phyloP scores from a whole-genome alignment of 2,888 invertebrate genomes.

The Panopea generosa region DNA sequence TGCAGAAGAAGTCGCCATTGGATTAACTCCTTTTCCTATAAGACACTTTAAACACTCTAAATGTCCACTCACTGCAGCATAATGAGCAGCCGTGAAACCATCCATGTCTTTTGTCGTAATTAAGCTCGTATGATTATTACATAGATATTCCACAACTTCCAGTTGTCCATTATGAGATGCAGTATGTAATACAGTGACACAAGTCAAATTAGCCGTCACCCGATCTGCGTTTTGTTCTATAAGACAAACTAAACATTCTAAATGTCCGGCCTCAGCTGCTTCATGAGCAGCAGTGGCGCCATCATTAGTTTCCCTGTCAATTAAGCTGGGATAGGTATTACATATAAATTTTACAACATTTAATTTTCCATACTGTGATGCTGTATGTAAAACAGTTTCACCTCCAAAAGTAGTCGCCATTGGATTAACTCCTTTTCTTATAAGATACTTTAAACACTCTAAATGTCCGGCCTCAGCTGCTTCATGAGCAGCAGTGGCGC shows the following conservation, averaged over 20 bases:
- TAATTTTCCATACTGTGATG: too few relatives aligned
- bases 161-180: slow-evolving; percentile 51
- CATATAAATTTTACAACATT: too few relatives aligned
- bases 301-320: too few relatives aligned
- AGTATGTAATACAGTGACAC: slow-evolving; percentile 31
- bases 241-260: too few relatives aligned
- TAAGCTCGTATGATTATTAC: slow-evolving; percentile 25
- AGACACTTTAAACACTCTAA: slow-evolving; percentile 37
- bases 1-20: too few relatives aligned
- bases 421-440: slow-evolving; percentile 10
- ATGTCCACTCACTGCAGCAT: slow-evolving; percentile 53
- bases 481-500: slow-evolving; percentile 41
- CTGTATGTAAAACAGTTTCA: slow-evolving; percentile 22
- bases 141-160: slow-evolving; percentile 41
- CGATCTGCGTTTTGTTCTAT: too few relatives aligned
- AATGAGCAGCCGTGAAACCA: slow-evolving; percentile 43
- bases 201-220: too few relatives aligned
- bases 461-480: slow-evolving; percentile 54
- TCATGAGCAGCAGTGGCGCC: too few relatives aligned
- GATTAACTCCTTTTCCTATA: slow-evolving; percentile 9
- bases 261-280: too few relatives aligned
- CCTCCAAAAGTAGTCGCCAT: slow-evolving; percentile 23
- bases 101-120: slow-evolving; percentile 22
- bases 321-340: too few relatives aligned
- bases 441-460: slow-evolving; percentile 18